A percentile compares a stretch with the other conserved stretches of the same genome.
Evolutionary conservation across 2,888 invertebrate species (phyloP).

Genomic region (Apamea epomidion): DNA sequence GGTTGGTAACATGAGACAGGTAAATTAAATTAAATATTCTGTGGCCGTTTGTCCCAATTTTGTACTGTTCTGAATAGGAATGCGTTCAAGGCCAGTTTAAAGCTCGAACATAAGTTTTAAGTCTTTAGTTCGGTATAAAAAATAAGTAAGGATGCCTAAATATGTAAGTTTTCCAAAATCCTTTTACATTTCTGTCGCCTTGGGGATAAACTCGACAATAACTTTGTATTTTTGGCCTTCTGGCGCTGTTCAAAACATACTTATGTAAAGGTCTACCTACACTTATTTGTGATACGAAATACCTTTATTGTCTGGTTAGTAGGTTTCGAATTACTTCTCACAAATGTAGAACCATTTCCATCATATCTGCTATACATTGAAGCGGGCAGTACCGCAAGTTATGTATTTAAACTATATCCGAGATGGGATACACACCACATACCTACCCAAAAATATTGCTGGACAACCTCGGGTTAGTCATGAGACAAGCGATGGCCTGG

Average conservation of each 20-base stretch:
- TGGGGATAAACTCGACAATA: not conserved
- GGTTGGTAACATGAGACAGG: slow-evolving; percentile 21
- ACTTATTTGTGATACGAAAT: not conserved
- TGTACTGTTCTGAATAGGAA: not conserved
- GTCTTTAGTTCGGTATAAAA: slow-evolving; percentile 8
- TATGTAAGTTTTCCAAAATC: not conserved
- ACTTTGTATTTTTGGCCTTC: not conserved
- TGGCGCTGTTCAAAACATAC: not conserved
- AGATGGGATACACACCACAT: slow-evolving; percentile 25
- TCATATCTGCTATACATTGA: slow-evolving; percentile 11
- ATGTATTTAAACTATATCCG: slow-evolving; percentile 36
- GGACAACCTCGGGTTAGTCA: slow-evolving; percentile 27
- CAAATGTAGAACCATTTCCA: slow-evolving; percentile 1
- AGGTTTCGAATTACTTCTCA: not conserved
- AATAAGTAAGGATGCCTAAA: not conserved
- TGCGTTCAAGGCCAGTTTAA: slow-evolving; percentile 5
- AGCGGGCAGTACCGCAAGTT: slow-evolving; percentile 2
- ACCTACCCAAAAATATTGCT: slow-evolving; percentile 24
- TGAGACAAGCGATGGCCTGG: not conserved
- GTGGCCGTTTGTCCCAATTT: not conserved
- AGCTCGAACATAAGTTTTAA: not conserved
- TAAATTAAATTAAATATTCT: slow-evolving; percentile 37
- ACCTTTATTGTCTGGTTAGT: no score
- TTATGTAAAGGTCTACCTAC: not conserved
- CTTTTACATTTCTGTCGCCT: not conserved